Conservation (phyloP, 2,797 vertebrate species). For the Rhinella marina region DNA sequence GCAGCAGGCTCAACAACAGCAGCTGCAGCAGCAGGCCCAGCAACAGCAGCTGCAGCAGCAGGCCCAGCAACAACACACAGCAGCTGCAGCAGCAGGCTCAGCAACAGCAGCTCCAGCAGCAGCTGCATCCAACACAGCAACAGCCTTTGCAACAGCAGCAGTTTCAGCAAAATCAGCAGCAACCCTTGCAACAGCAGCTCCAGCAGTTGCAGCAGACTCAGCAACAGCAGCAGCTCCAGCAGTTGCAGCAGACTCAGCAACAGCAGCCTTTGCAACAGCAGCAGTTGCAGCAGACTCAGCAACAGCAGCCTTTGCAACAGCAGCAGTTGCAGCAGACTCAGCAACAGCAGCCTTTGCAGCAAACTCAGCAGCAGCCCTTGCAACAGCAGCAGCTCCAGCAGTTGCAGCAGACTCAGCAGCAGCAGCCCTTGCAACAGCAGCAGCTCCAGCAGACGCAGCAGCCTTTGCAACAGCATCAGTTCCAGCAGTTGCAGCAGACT, state of each 20-base stretch:
- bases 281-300: conserved; percentile 63
- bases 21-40: neutral
- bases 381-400: neutral
- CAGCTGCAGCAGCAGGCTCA: conserved; percentile 19
- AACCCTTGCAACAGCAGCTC: conserved; percentile 65
- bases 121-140: too few relatives aligned
- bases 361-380: conserved; percentile 9
- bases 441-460: conserved; percentile 9
- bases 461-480: conserved; percentile 16
- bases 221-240: conserved; percentile 30
- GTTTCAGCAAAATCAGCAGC: neutral
- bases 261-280: conserved; percentile 59
- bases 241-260: neutral
- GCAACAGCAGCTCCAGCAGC: conserved; percentile 9
- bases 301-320: conserved; percentile 22
- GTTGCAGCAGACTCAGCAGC: neutral
- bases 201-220: conserved; percentile 65
- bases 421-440: neutral
- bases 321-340: conserved; percentile 32
- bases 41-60: conserved; percentile 29
- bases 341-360: conserved; percentile 25
- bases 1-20: conserved; percentile 52
- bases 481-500: neutral
- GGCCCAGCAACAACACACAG: neutral
- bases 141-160: conserved; percentile 55